Evolutionary conservation across 2,888 invertebrate genomes (phyloP), one percentile per base, ranked within the genome.

Genomic region (Thera obeliscata): DNA sequence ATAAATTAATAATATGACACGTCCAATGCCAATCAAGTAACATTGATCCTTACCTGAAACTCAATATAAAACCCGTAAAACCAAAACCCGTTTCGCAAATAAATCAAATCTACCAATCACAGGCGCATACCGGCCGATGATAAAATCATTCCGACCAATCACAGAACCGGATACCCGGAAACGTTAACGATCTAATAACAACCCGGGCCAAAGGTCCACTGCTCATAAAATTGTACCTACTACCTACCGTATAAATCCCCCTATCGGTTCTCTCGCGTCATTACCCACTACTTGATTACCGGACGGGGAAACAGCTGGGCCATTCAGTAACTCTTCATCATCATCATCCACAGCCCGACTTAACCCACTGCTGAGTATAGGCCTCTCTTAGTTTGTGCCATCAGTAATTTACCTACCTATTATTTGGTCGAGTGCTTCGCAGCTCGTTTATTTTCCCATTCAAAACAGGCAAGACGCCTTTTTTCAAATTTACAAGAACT

Each of bases 181-280:
- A 66, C 69, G 66, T 69, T 69, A 70, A 70, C 67, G 70, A 67
- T 64, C 67, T 70, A 67, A 67, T 70, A 70, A 67, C 64, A 70
- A 62, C 67, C 62, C 61, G 60, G 60, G 48, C 41, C 56, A 59
- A 64, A 67, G 67, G 64, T 70, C 70, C 67, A 56, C 69, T 66
- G 63, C 69, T 70, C 70, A 67, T 70, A 70, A 70, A 70, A 70
- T 64, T 70, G 68, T 66, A 65, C 52, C 52, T 33, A 52, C 52
- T 46, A 46, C 43, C 2, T 9, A 9, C 58, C 72, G 36, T 61
- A 74, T 74, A 75, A 75, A 75, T 73, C 70, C 67, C 69, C 71
- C 61, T 75, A 75, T 75, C 74, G 74, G 67, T 66, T 67, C 62
- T 73, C 66, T 67, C 72, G 72, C 71, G 59, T 70, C 73, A 73